A percentile compares a stretch with the other conserved stretches of the same genome.
These are phyloP conservation scores for Chelidonichthys spinosus DNA, from an alignment of 2,797 vertebrate genomes.

Conservation along the genomic window DNA sequence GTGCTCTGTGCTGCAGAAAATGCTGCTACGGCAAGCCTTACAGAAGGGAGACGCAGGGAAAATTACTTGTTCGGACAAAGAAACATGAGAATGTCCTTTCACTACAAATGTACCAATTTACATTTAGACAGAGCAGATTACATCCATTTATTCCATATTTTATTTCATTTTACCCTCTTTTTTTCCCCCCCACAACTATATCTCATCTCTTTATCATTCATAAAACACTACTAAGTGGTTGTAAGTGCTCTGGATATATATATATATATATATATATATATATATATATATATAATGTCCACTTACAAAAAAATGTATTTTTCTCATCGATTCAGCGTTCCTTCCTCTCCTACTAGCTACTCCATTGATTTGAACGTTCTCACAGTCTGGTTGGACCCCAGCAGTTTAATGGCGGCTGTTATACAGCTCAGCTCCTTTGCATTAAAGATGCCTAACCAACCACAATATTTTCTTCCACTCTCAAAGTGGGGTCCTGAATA, in stretches of 20 bases:
- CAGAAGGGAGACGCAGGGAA: conserved; percentile 74
- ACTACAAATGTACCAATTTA: conserved; percentile 86
- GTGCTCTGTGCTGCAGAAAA: conserved; percentile 84
- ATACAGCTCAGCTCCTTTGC: conserved; percentile 35
- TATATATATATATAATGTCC: conserved; percentile 6
- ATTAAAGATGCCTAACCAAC: conserved; percentile 59
- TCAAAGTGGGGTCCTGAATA: conserved; percentile 23
- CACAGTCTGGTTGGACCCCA: conserved; percentile 41
- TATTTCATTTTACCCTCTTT: conserved; percentile 41
- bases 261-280: too few species aligned
- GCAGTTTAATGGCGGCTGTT: conserved; percentile 49
- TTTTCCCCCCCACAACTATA: conserved; percentile 17
- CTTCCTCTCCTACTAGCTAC: conserved; percentile 23
- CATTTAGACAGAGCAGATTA: conserved; percentile 80
- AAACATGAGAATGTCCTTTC: conserved; percentile 85
- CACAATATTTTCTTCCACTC: conserved; percentile 28
- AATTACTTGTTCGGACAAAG: conserved; percentile 87
- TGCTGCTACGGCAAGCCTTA: conserved; percentile 84
- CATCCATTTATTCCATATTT: conserved; percentile 72
- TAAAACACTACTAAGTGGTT: conserved; percentile 69
- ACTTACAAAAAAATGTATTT: conserved; percentile 51
- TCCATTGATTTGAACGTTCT: conserved; percentile 60
- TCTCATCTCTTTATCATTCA: conserved; percentile 74
- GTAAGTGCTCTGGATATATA: conserved; percentile 19
- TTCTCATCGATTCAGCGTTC: conserved; percentile 53